Evolutionary conservation across 2,797 vertebrate species (phyloP).

Genomic region (Morus bassanus): DNA sequence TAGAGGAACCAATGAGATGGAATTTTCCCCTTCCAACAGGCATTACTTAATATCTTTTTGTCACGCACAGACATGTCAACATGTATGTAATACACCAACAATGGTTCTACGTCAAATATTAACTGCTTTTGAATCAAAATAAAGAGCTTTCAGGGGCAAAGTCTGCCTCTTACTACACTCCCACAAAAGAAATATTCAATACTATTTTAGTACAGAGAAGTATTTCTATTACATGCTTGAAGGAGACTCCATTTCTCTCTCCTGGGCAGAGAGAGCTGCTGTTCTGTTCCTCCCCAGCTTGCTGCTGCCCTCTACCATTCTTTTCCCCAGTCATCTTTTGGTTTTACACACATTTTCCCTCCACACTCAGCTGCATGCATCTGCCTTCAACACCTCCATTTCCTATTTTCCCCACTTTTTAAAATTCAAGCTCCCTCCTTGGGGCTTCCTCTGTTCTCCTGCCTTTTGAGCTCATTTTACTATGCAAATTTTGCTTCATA

Average conservation of each 20-base stretch:
- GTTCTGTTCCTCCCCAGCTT: not conserved
- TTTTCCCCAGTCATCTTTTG: not conserved
- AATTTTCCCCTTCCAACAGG: not conserved
- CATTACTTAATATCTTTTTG: not conserved
- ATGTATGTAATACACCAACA: not conserved
- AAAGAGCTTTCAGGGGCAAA: not conserved
- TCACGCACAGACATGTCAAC: not conserved
- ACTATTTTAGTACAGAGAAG: not conserved
- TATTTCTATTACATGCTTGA: not conserved
- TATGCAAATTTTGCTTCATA: not conserved
- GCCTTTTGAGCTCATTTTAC: not conserved
- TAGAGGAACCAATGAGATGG: not conserved
- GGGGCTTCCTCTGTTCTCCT: not conserved
- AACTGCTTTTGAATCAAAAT: not conserved
- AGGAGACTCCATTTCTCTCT: not conserved
- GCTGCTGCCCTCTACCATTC: not conserved
- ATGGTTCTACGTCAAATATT: not conserved
- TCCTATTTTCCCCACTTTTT: not conserved
- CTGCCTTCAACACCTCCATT: not conserved
- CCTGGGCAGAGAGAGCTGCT: not conserved
- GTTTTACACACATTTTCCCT: not conserved
- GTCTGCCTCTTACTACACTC: not conserved
- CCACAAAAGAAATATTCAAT: not conserved
- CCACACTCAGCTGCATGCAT: not conserved
- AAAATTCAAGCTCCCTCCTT: not conserved